Conservation (phyloP, 2,797 vertebrate species). For the Sebastiscus albofasciatus region DNA sequence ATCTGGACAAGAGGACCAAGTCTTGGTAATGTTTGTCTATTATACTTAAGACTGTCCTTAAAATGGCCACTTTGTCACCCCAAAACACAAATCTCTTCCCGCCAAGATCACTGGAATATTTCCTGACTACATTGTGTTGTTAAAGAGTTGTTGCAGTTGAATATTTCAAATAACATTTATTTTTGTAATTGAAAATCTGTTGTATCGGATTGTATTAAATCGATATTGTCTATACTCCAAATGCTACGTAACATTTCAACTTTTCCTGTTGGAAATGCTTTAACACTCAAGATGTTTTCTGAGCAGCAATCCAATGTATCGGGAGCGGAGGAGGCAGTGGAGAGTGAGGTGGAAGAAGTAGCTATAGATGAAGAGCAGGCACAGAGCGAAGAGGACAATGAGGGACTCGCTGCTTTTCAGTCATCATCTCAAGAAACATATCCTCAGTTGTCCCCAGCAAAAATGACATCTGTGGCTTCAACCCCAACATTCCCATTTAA, state of each 20-base stretch:
- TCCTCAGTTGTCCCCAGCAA: conserved; percentile 38
- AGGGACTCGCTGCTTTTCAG: conserved; percentile 25
- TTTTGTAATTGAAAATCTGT: background rate
- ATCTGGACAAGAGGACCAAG: conserved; percentile 36
- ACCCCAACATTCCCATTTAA: conserved; percentile 74
- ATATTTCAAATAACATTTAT: background rate
- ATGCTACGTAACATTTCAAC: background rate
- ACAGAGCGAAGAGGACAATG: conserved; percentile 17
- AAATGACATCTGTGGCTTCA: conserved; percentile 45
- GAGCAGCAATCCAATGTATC: conserved; percentile 35
- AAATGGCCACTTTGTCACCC: background rate
- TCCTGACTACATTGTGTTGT: background rate
- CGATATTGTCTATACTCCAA: background rate
- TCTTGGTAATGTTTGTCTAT: conserved; percentile 16
- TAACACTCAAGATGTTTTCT: background rate
- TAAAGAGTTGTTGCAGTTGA: background rate
- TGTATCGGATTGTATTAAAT: background rate
- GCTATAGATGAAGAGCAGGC: conserved; percentile 35
- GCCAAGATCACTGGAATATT: too few relatives aligned
- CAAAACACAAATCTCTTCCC: background rate
- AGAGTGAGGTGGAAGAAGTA: conserved; percentile 25
- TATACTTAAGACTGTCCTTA: background rate
- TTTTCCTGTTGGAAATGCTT: background rate
- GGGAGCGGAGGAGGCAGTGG: conserved; percentile 33
- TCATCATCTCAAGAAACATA: conserved; percentile 38